Evolutionary conservation across 2,888 invertebrate species (phyloP), one percentile per base, ranked within the genome.

Genomic region (Netelia fuscicornis): DNA sequence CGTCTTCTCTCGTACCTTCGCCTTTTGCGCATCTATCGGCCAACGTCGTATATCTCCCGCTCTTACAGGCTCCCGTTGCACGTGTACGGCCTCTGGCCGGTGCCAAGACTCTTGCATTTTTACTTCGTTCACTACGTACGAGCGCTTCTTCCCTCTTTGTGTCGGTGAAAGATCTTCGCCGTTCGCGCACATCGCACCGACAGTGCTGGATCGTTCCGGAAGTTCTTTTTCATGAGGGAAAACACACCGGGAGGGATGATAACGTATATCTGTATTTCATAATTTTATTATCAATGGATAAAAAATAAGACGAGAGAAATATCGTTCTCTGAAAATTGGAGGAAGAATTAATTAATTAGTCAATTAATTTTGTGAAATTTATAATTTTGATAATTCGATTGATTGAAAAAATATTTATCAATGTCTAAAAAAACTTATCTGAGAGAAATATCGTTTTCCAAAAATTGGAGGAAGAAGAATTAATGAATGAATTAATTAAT

Each of bases 81-180:
- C 85, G 85, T 85, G 85, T 85, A 85, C 82, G 71, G 85, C 82
- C 85, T 37, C 85, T 82, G 82, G 85, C 82, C 75, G 70, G 75
- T 82, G 71, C 78, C 65, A 48, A 71, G 79, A 70, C 80, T 58
- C 74, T 68, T 60, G 9, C 48, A 2, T 6, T 3, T 48, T 48
- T 48, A 0, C 13, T 13, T 48, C 48, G 11, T 13, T 48, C 11
- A 48, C 13, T 13, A 77, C 65, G 65, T 68, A 77, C 58, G 58
- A 58, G 56, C 44, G n/a, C 17, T 17, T 17, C 23, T 58, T 48
- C 13, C 13, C 13, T 17, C 30, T 30, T 30, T 75, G 20, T n/a
- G n/a, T 64, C n/a, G 30, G n/a, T 64, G 64, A 37, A 37, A 30
- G 13, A 30, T 37, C 64, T 23, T 30, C 30, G 30, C 30, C 30